These are phyloP conservation scores for Ichneumoninae sp. DNA, from an alignment of 2,888 invertebrate genomes.

Conservation along the genomic window DNA sequence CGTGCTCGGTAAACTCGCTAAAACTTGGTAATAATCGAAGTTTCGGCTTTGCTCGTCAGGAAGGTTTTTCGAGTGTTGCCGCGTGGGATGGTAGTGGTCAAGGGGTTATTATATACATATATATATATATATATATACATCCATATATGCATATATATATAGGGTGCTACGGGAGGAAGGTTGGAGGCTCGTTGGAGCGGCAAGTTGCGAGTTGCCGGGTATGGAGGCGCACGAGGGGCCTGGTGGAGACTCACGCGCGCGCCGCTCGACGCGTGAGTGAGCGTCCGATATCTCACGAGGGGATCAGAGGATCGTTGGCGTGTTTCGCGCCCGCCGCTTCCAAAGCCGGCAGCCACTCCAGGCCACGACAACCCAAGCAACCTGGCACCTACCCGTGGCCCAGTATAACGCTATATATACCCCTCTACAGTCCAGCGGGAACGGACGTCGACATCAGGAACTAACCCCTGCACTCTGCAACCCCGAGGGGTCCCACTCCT, in stretches of 20 bases:
- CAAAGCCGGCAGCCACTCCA: slow-evolving; percentile 59
- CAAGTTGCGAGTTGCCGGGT: slow-evolving; percentile 53
- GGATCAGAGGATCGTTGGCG: slow-evolving; percentile 84
- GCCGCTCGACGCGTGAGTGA: slow-evolving; percentile 81
- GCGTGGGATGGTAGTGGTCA: slow-evolving; percentile 28
- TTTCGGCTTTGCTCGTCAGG: slow-evolving; percentile 12
- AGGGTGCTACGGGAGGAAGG: slow-evolving; percentile 12
- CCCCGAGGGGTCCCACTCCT: slow-evolving; percentile 47
- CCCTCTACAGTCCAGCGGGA: slow-evolving; percentile 41
- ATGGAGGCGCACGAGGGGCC: slow-evolving; percentile 53
- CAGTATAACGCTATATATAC: slow-evolving; percentile 36
- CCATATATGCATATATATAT: slow-evolving; percentile 4
- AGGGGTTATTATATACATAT: no score
- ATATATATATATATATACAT: background rate
- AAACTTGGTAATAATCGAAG: slow-evolving; percentile 21
- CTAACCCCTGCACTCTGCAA: slow-evolving; percentile 68
- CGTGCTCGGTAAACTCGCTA: background rate
- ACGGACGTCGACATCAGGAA: slow-evolving; percentile 71
- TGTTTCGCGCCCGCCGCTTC: slow-evolving; percentile 80
- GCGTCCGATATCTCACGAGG: slow-evolving; percentile 84
- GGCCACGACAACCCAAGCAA: slow-evolving; percentile 58
- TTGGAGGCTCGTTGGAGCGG: slow-evolving; percentile 57
- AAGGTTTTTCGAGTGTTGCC: slow-evolving; percentile 15
- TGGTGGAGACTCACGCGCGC: slow-evolving; percentile 58
- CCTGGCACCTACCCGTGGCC: slow-evolving; percentile 59